These are phyloP conservation scores for Stenodema calcarata DNA, from an alignment of 2,888 invertebrate species.

Conservation along the genomic window DNA sequence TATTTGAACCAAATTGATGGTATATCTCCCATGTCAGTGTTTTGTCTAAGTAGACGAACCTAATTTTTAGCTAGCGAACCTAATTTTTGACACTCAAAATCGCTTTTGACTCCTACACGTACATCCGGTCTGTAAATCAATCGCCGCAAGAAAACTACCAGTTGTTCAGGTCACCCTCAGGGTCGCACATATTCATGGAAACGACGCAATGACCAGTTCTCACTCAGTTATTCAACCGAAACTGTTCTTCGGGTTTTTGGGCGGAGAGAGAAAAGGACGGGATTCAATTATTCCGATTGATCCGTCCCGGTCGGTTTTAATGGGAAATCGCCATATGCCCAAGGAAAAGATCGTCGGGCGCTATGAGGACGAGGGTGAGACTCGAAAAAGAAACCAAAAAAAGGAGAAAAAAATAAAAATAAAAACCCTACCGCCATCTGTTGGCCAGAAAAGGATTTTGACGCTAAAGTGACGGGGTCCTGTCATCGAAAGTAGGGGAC, in stretches of 20 bases:
- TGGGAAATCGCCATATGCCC: neutral
- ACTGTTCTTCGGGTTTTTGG: neutral
- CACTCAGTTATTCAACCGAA: slow-evolving; percentile 1
- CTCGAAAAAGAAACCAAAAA: neutral
- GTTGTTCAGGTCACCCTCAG: neutral
- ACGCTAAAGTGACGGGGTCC: neutral
- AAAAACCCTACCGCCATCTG: neutral
- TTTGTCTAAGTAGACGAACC: too few relatives aligned
- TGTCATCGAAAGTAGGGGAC: neutral
- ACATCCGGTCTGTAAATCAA: neutral
- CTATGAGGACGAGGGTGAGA: neutral
- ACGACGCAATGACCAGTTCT: neutral
- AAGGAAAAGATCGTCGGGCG: neutral
- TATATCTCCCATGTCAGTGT: too few relatives aligned
- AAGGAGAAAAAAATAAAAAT: neutral
- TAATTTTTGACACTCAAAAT: too few relatives aligned
- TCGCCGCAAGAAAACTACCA: neutral
- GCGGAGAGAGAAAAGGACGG: neutral
- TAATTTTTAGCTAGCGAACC: too few relatives aligned
- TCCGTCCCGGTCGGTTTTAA: neutral
- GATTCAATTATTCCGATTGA: slow-evolving; percentile 23
- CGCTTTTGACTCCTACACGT: too few relatives aligned
- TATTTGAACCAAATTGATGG: too few relatives aligned
- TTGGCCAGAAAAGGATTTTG: neutral
- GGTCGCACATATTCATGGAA: neutral